Base-by-base conservation (phyloP, 2,113 vertebrate species). In the Apistogramma diplotaenia region DNA sequence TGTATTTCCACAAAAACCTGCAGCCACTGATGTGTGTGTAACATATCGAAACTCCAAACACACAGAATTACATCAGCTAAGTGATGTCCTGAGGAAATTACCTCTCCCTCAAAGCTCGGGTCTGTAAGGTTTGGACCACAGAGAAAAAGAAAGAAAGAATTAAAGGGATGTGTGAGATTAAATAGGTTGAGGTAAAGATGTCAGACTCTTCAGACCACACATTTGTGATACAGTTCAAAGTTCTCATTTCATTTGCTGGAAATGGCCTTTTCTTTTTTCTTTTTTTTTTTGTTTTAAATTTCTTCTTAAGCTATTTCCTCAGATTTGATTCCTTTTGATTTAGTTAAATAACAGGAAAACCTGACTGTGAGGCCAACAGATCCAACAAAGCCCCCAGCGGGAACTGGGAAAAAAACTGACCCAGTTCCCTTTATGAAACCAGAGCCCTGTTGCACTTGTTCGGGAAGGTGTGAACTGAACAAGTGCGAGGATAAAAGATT, bases 61-160 rank as follows among this genome's bases (percentile, higher is more conserved):
- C 73, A 83, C 37, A 37, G 74, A 67, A 57, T 75, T 55, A 74
- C 74, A 84, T 23, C 53, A 29, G 73, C 70, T 33, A 7, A 75
- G 80, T 40, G 78, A 88, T 90, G 84, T 92, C 91, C 91, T 90
- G 87, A 89, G 91, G 92, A 92, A 90, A 76, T 37, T 31, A 51
- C 87, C 89, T 89, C 86, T 81, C 85, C 84, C 74, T 81, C 56
- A 79, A 56, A 81, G 57, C 29, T 79, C 65, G 74, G 80, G 76
- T 84, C 78, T 83, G 3, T 2, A 82, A 29, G 56, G 81, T 86
- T 91, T 87, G 87, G 74, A 15, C 75, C 6, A 18, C 8, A 65
- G 31, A 62, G 5, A n/a, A 53, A 53, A 70, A n/a, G 43, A 70
- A 49, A 70, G 18, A n/a, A 31, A 23, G 78, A 76, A 49, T n/a